phyloP scores from a whole-genome alignment of 2,113 vertebrate species.

The Leptocoma aspasia region DNA sequence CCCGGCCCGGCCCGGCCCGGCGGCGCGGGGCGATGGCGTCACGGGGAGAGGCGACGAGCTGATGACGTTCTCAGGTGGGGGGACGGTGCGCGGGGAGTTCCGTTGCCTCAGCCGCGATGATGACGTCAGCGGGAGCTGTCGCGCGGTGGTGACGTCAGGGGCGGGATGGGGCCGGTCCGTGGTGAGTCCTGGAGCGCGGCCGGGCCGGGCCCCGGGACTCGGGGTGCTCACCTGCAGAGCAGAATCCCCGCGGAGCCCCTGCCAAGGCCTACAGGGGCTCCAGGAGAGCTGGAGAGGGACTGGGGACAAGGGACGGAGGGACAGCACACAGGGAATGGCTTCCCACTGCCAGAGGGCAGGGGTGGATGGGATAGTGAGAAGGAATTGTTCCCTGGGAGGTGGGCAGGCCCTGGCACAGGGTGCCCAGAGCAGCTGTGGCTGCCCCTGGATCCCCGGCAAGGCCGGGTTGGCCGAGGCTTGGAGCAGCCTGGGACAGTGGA shows the following conservation, averaged over 20 bases:
- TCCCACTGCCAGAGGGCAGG: neutral
- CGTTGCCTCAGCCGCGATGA: neutral
- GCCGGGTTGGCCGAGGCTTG: neutral
- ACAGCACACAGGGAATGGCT: neutral
- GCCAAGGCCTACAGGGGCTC: neutral
- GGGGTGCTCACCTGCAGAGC: neutral
- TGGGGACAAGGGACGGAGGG: neutral
- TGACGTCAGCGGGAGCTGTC: neutral
- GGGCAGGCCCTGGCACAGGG: neutral
- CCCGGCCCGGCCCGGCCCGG: neutral
- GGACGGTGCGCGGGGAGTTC: too few relatives aligned
- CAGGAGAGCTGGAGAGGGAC: neutral
- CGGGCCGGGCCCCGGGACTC: neutral
- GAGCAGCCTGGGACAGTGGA: neutral
- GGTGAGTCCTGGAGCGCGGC: neutral
- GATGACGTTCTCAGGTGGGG: neutral
- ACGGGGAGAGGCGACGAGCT: accelerated
- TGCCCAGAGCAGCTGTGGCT: neutral
- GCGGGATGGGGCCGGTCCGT: neutral
- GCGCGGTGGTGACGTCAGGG: neutral
- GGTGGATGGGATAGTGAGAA: neutral
- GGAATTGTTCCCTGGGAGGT: neutral
- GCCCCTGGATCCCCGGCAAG: neutral
- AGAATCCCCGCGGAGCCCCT: neutral
- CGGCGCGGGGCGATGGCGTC: neutral